Base-by-base conservation (phyloP, 2,113 vertebrate genomes). In the Gadus macrocephalus region DNA sequence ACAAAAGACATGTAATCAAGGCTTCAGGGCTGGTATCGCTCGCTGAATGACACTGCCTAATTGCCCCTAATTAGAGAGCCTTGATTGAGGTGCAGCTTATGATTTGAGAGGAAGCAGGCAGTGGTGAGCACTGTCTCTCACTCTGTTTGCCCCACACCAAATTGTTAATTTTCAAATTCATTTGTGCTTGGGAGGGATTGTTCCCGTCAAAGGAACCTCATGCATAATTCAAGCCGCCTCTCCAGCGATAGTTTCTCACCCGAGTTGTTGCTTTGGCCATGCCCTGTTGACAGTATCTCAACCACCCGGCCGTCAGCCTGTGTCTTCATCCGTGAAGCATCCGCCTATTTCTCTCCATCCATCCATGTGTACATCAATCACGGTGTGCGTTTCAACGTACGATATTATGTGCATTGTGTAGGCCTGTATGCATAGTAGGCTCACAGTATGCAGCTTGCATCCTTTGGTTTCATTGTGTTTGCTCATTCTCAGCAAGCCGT, bases 31-130 rank as follows among this genome's bases (percentile, higher is more conserved):
- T 81, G 73, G 7, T 49, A 49, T 49, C 42, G 42, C 42, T 49
- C 9, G 42, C 42, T 84, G 85, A 82, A 89, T 90, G 74, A 89
- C 81, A 85, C 80, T 79, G 84, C 80, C 73, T 93, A 91, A 93
- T 91, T 92, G 84, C 83, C 81, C 76, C 76, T 86, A 88, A 90
- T 91, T 83, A 91, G 88, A 82, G 68, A 86, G 86, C 81, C 79
- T 84, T 89, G 89, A 91, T 92, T 90, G 83, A 89, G 83, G 84
- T 86, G 78, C 82, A 76, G 81, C 71, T 78, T 86, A 70, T 86
- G 82, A 90, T 90, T 89, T 86, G 81, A 74, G 66, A 75, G 79
- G 80, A 77, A 83, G 80, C 77, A 80, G 74, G 64, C 77, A 79
- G 78, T 71, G 80, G 83, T 82, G 80, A 85, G 84, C 72, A 27